phyloP scores from a whole-genome alignment of 30 jellyfish, hydroid and myxozoan genomes.

The Turritopsis rubra region DNA sequence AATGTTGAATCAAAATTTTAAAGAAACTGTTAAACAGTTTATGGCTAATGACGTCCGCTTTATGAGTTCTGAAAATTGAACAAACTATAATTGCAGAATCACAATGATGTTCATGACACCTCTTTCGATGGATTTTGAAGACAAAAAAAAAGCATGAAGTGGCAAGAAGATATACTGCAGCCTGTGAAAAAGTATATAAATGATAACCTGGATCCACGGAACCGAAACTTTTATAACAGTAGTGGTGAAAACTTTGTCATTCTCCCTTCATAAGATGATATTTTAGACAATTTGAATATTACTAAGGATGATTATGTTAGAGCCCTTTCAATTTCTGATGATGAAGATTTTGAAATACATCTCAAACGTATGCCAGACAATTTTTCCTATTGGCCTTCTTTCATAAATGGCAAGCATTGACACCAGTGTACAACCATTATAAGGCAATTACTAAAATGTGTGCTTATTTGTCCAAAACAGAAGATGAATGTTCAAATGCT shows the following conservation, averaged over 20 bases:
- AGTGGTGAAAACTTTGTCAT: neutral
- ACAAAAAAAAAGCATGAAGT: neutral
- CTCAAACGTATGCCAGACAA: conserved; percentile 13
- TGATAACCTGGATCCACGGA: neutral
- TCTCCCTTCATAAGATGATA: neutral
- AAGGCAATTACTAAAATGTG: conserved; percentile 15
- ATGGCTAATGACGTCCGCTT: conserved; percentile 2
- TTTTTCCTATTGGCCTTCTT: conserved; percentile 23
- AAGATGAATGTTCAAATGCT: conserved; percentile 2
- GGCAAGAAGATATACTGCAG: neutral
- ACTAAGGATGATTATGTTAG: conserved; percentile 13
- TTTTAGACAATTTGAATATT: conserved; percentile 9
- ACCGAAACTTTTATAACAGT: neutral
- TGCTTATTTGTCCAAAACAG: too few species aligned
- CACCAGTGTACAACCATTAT: conserved; percentile 16
- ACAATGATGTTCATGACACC: neutral
- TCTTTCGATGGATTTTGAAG: neutral
- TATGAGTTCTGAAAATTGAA: neutral
- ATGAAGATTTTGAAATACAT: conserved; percentile 31
- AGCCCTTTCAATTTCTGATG: conserved; percentile 22
- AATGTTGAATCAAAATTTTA: neutral
- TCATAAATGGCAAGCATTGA: conserved; percentile 11
- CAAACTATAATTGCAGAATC: conserved; percentile 19
- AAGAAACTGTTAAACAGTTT: neutral
- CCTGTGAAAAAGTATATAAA: neutral